Base-by-base conservation (phyloP, 1,140 invertebrate species). In the Bradysia coprophila region DNA sequence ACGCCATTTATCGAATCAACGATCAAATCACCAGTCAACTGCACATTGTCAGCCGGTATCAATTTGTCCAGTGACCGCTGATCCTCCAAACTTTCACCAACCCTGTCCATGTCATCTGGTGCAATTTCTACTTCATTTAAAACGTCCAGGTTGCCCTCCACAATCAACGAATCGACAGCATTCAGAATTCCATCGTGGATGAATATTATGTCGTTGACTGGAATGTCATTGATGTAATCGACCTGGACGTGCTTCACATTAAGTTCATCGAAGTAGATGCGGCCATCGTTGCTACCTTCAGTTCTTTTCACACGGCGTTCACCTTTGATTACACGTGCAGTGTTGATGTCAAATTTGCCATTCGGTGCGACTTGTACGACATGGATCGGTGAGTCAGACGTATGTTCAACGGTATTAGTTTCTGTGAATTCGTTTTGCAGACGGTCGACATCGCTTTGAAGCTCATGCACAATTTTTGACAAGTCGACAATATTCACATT, bases 1-100 rank as follows among this genome's bases (percentile, higher is more conserved):
- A 54, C 28, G 6, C 53, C 57, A 47, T 64, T 64, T 9, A 64
- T 63, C 1, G 6, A 22, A 2, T 47, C 42, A 36, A 51, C 59
- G 9, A 44, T 38, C 4, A 64, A 24, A 36, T 59, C 43, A 2
- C 46, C 49, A 11, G 44, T 21, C 0, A 56, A 13, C 4, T 45
- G 10, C 1, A 46, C 10, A 8, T 16, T 40, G 1, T 48, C 38
- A 21, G 28, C 18, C 5, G 28, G 32, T 22, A 39, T 13, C 18
- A n/a, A 5, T 11, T 34, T 5, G 4, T 13, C 32, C 32, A 34
- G 28, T n/a, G 18, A 16, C 11, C 18, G 32, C n/a, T 3, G 13
- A 13, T 5, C 18, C 20, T 11, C 11, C 6, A 15, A 28, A 20
- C 20, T 40, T 6, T 15, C 16, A 15, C 41, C 16, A 13, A 34